Evolutionary conservation across 2,797 vertebrate genomes (phyloP).

Genomic region (Sternarchorhynchus goeldii): DNA sequence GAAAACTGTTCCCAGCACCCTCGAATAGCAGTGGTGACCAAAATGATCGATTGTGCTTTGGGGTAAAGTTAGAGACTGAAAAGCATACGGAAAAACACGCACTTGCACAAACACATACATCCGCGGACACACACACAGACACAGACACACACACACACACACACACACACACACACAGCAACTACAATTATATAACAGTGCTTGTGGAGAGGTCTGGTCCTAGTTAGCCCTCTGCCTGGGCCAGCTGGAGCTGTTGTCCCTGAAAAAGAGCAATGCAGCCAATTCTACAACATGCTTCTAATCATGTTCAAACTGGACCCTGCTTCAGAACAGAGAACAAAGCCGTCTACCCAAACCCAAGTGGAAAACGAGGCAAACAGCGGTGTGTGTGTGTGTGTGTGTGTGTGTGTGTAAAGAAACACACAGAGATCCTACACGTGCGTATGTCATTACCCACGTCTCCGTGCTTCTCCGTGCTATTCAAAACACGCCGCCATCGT

Average conservation of each 20-base stretch:
- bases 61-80: conserved; percentile 11
- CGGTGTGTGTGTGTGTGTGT: background rate
- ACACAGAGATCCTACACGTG: conserved; percentile 17
- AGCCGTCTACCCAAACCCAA: conserved; percentile 60
- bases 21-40: background rate
- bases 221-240: conserved; percentile 69
- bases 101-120: conserved; percentile 33
- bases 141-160: conserved; percentile 47
- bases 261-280: conserved; percentile 68
- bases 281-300: conserved; percentile 76
- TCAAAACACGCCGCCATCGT: conserved; percentile 63
- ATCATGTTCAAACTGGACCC: conserved; percentile 77
- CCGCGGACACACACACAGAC: conserved; percentile 14
- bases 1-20: background rate
- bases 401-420: conserved; percentile 16
- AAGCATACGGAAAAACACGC: conserved; percentile 35
- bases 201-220: conserved; percentile 70
- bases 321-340: conserved; percentile 74
- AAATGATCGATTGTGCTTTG: conserved; percentile 11
- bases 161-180: conserved; percentile 44
- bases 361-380: conserved; percentile 20
- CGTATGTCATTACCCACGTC: conserved; percentile 32
- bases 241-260: conserved; percentile 58
- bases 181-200: conserved; percentile 31
- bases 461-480: conserved; percentile 55